Conservation (phyloP, 2,888 invertebrate species). For the Osmoderma eremita region DNA sequence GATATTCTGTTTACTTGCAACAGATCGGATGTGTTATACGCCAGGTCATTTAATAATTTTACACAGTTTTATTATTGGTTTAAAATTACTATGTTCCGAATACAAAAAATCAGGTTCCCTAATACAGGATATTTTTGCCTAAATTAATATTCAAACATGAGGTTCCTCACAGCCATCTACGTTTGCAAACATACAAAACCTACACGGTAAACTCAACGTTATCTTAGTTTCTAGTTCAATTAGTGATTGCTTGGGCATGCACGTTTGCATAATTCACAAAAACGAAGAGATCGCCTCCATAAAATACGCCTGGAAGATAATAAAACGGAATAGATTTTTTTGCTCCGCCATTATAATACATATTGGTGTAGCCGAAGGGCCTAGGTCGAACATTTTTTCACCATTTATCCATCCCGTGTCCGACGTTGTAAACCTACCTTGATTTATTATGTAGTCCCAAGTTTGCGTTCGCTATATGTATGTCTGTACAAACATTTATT, state of each 20-base stretch:
- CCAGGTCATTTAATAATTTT: no score
- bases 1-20: no score
- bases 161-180: no score
- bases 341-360: constrained; percentile 21
- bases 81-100: no score
- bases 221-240: background rate
- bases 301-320: constrained; percentile 11
- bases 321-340: constrained; percentile 21
- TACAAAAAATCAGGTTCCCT: no score
- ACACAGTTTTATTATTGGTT: no score
- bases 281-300: background rate
- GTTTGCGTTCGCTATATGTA: constrained; percentile 1
- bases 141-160: no score
- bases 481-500: constrained; percentile 29
- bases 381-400: constrained; percentile 22
- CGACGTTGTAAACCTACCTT: constrained; percentile 40
- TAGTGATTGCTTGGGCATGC: background rate
- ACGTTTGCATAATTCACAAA: background rate
- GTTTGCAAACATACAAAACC: no score
- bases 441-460: constrained; percentile 40
- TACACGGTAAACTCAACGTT: no score
- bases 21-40: background rate
- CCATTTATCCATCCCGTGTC: constrained; percentile 38
- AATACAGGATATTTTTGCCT: no score
- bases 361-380: constrained; percentile 26